Conservation (phyloP, 2,888 invertebrate genomes). For the Cloeon dipterum region DNA sequence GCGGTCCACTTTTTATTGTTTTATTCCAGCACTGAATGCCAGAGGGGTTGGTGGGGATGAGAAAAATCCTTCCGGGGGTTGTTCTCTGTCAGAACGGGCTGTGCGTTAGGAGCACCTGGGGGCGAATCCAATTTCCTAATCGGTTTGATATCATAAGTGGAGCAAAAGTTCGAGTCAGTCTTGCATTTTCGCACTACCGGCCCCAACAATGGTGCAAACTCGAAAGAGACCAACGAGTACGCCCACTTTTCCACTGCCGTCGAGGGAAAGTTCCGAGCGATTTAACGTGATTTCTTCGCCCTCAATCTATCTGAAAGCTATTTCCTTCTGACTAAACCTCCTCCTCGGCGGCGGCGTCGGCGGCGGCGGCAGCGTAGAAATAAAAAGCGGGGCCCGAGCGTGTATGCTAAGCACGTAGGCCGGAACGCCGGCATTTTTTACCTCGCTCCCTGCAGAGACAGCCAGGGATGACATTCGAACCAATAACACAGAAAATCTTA, state of each 20-base stretch:
- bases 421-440: neutral
- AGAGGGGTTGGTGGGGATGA: no score
- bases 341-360: neutral
- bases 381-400: neutral
- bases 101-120: no score
- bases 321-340: neutral
- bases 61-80: no score
- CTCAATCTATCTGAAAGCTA: neutral
- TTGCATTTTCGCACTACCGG: no score
- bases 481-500: constrained; percentile 1
- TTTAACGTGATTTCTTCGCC: constrained; percentile 1
- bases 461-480: neutral
- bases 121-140: no score
- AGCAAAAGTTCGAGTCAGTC: no score
- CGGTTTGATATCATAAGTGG: no score
- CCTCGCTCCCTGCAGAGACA: neutral
- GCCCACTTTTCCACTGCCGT: neutral
- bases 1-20: no score
- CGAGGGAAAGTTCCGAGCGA: neutral
- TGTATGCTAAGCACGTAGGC: constrained; percentile 1
- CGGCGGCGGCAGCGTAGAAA: neutral
- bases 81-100: no score
- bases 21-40: no score
- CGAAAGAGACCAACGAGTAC: no score
- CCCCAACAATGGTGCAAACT: no score